Percentiles rank a stretch among this genome's conserved stretches.
Conservation (phyloP, 1,140 invertebrate genomes). For the Nasonia giraulti region DNA sequence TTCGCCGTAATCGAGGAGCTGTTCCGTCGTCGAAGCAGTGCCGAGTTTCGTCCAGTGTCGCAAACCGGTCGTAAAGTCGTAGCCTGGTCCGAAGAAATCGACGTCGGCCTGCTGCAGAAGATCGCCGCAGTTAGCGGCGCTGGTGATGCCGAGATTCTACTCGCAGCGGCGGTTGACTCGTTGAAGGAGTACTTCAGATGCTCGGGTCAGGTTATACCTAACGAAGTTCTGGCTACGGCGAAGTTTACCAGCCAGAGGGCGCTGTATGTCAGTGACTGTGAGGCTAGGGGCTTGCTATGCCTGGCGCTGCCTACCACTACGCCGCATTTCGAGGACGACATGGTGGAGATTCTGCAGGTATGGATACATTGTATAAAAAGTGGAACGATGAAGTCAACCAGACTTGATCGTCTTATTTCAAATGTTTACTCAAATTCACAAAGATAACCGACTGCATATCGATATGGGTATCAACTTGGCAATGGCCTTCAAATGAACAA, state of each 20-base stretch:
- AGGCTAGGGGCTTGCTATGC: slow-evolving; percentile 76
- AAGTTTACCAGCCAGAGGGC: slow-evolving; percentile 75
- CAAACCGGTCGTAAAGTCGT: slow-evolving; percentile 86
- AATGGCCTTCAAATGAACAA: background rate
- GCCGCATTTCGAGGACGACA: slow-evolving; percentile 67
- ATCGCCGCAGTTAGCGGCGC: slow-evolving; percentile 78
- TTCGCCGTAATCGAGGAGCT: slow-evolving; percentile 78
- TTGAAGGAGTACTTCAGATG: slow-evolving; percentile 79
- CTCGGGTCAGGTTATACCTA: slow-evolving; percentile 73
- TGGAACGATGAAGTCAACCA: no score
- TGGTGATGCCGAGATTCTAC: slow-evolving; percentile 80
- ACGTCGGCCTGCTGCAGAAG: slow-evolving; percentile 73
- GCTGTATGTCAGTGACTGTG: slow-evolving; percentile 73
- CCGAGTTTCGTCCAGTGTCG: slow-evolving; percentile 80
- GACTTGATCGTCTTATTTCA: no score
- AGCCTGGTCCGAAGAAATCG: slow-evolving; percentile 83
- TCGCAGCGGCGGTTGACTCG: slow-evolving; percentile 78
- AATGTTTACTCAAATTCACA: background rate
- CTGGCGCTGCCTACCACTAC: slow-evolving; percentile 76
- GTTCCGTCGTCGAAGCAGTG: slow-evolving; percentile 71
- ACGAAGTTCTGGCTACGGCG: slow-evolving; percentile 76
- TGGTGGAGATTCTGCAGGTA: slow-evolving; percentile 69
- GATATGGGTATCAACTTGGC: slow-evolving; percentile 43
- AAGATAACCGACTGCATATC: background rate
- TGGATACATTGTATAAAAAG: slow-evolving; percentile 44